Conservation (phyloP, 1,140 invertebrate species). For the Orchestia grillus region DNA sequence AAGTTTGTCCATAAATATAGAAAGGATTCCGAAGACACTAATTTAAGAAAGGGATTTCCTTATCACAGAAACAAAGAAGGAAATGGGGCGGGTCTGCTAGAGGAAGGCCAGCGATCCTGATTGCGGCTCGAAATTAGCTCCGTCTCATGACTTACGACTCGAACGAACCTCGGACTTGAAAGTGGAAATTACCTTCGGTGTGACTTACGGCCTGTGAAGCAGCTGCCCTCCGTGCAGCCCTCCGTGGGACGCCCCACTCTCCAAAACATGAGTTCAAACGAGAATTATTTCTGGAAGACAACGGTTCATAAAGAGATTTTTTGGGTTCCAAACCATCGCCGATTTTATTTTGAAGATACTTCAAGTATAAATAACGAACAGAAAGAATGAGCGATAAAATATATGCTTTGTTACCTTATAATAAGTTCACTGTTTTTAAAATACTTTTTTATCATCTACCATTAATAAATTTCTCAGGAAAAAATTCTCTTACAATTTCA, state of each 20-base stretch:
- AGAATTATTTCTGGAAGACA: background rate
- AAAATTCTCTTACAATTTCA: too few relatives aligned
- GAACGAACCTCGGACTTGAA: background rate
- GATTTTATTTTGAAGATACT: too few relatives aligned
- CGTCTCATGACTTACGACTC: background rate
- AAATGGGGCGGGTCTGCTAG: background rate
- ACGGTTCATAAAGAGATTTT: background rate
- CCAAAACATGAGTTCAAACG: background rate
- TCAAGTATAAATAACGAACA: too few relatives aligned
- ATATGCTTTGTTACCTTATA: too few relatives aligned
- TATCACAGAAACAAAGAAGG: conserved; percentile 39
- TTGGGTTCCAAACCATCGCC: background rate
- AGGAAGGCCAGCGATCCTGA: background rate
- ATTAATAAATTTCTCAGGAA: too few relatives aligned
- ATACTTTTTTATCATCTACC: too few relatives aligned
- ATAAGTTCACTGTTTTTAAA: too few relatives aligned
- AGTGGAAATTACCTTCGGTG: background rate
- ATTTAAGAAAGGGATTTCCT: conserved; percentile 51
- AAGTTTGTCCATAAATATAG: conserved; percentile 51
- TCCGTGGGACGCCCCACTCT: background rate
- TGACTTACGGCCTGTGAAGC: background rate
- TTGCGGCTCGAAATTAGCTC: background rate
- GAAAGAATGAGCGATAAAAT: too few relatives aligned
- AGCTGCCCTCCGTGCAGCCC: background rate
- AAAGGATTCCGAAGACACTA: conserved; percentile 55